These are phyloP conservation scores for Scaptomyza reducta DNA, from an alignment of 2,888 invertebrate species.

Conservation along the genomic window DNA sequence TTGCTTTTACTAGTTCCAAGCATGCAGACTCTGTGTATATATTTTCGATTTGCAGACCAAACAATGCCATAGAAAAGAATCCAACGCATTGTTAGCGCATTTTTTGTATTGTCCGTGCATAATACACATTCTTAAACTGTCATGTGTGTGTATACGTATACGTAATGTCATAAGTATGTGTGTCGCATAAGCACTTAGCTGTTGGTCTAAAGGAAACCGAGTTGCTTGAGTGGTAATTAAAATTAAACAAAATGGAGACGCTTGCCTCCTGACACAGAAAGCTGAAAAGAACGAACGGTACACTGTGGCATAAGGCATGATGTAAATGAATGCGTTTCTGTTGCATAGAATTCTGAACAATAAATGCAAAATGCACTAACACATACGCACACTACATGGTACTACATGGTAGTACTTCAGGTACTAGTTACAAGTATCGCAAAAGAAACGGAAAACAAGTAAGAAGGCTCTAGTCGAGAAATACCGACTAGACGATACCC, in stretches of 20 bases:
- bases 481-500: too few species aligned
- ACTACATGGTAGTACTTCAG: slow-evolving; percentile 50
- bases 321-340: slow-evolving; percentile 38
- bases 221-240: slow-evolving; percentile 76
- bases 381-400: slow-evolving; percentile 27
- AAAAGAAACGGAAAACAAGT: slow-evolving; percentile 40
- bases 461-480: too few species aligned
- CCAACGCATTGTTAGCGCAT: slow-evolving; percentile 46
- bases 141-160: neutral
- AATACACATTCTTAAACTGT: slow-evolving; percentile 1
- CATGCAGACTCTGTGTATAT: slow-evolving; percentile 7
- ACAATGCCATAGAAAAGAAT: slow-evolving; percentile 44
- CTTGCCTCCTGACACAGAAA: slow-evolving; percentile 67
- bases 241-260: slow-evolving; percentile 65
- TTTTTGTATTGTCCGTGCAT: slow-evolving; percentile 55
- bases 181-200: slow-evolving; percentile 26
- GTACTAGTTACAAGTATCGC: slow-evolving; percentile 58
- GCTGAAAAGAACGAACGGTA: slow-evolving; percentile 33
- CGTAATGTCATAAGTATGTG: slow-evolving; percentile 20
- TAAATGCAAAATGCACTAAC: slow-evolving; percentile 16
- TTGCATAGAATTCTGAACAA: slow-evolving; percentile 39
- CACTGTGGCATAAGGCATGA: slow-evolving; percentile 45
- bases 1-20: slow-evolving; percentile 24
- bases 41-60: slow-evolving; percentile 29
- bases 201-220: slow-evolving; percentile 44